Evolutionary conservation across 2,797 vertebrate genomes (phyloP).

Genomic region (Characodon lateralis): DNA sequence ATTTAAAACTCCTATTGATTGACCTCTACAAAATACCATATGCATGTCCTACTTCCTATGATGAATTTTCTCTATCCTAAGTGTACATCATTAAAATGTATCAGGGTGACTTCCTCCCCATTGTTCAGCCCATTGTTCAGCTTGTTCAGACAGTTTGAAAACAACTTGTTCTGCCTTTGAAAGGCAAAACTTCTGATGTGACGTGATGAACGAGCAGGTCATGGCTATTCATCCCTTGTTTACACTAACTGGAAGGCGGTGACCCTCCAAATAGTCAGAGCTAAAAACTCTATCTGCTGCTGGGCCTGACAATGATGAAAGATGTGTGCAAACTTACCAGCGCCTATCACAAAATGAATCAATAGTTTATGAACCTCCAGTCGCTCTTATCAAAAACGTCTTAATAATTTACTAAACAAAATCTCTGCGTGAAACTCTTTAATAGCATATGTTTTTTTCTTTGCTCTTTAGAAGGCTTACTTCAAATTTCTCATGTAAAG

Average conservation of each 20-base stretch:
- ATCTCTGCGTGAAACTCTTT: not conserved
- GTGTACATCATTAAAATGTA: conserved; percentile 42
- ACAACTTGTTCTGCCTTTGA: conserved; percentile 10
- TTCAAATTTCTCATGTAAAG: not conserved
- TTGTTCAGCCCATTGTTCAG: conserved; percentile 12
- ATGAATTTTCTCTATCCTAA: conserved; percentile 29
- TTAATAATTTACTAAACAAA: not conserved
- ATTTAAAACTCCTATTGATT: conserved; percentile 26
- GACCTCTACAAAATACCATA: conserved; percentile 23
- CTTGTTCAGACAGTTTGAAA: conserved; percentile 2
- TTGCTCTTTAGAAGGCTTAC: not conserved
- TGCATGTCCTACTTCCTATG: conserved; percentile 8
- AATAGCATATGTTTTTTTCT: not conserved
- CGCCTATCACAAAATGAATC: not conserved
- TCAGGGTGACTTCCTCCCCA: conserved; percentile 32
- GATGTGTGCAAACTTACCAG: not conserved
- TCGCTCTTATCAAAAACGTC: not conserved
- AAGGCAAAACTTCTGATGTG: not conserved
- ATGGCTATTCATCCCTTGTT: not conserved
- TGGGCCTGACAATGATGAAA: not conserved
- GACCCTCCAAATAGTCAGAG: not conserved
- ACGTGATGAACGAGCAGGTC: not conserved
- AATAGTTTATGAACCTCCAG: not conserved
- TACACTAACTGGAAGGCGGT: not conserved
- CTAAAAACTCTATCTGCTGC: not conserved